A percentile compares a stretch with the other conserved stretches of the same genome.
phyloP scores from a whole-genome alignment of 2,888 invertebrate genomes.

The Synanthedon myopaeformis region DNA sequence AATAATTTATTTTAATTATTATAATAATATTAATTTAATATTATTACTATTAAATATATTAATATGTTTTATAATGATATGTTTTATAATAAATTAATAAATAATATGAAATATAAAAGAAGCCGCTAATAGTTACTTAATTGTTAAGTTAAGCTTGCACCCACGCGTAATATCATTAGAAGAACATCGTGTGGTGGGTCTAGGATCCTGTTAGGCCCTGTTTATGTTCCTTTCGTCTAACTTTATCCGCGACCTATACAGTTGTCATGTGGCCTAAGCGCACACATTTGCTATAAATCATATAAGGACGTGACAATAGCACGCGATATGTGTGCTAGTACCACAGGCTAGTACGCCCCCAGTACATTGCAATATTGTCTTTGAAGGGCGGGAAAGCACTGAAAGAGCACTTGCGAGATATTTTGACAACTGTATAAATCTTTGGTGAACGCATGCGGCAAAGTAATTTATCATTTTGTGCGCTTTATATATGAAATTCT shows the following conservation, averaged over 20 bases:
- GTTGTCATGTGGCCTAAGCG: conserved; percentile 9
- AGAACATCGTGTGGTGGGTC: background rate
- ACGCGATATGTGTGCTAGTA: conserved; percentile 10
- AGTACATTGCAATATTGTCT: background rate
- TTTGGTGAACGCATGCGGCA: background rate
- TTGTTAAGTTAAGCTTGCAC: no score
- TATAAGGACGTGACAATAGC: conserved; percentile 24
- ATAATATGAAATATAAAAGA: no score
- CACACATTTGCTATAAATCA: conserved; percentile 19
- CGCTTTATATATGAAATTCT: background rate
- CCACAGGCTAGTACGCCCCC: conserved; percentile 12
- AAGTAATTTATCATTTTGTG: background rate
- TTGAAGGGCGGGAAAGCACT: background rate
- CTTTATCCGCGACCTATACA: conserved; percentile 2
- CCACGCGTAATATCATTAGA: background rate
- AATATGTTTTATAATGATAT: no score
- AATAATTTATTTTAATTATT: no score
- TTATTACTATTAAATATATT: no score
- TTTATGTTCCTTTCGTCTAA: background rate
- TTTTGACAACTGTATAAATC: background rate
- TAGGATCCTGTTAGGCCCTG: background rate
- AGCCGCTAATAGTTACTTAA: no score
- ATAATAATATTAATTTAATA: no score
- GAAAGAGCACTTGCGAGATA: conserved; percentile 5
- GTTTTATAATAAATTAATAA: no score